Evolutionary conservation across 2,888 invertebrate genomes (phyloP), one percentile per base, ranked within the genome.

Genomic region (Agrilus biguttatus): DNA sequence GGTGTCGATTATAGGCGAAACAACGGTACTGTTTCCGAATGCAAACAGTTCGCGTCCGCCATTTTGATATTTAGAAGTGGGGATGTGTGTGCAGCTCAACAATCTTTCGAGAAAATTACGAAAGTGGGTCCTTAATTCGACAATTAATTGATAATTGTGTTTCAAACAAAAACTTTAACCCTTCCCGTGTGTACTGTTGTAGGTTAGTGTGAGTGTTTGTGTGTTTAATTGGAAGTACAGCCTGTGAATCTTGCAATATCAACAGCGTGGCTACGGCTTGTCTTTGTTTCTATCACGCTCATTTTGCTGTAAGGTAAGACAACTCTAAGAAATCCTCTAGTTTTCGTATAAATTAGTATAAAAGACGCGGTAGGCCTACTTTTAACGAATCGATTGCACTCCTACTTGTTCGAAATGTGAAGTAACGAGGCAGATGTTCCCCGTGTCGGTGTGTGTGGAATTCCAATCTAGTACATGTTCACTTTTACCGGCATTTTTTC

Each of bases 221-320:
- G 63, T 61, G 56, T 59, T 57, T 57, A 57, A 51, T 50, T 52
- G 53, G 53, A 53, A 58, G 59, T 59, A 58, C 57, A 60, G 55
- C 55, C 54, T 51, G 57, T 55, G 56, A 55, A 53, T 60, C 55
- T 58, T 58, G 57, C 56, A 59, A 58, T 55, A 28, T 55, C 58
- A 65, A 55, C 66, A 67, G 66, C 67, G 67, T 67, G 66, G 67
- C 66, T 65, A 51, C 58, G 55, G 65, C 63, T 63, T 64, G 62
- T 62, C 66, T 67, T 66, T 66, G 65, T 66, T 66, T 64, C 66
- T 63, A 59, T 59, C 60, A 59, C 54, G 49, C 28, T 28, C 53
- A 52, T 55, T 58, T 58, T 55, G 53, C 59, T 53, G 48, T 56
- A 62, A 65, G 65, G 66, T 66, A 61, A 65, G 66, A 54, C 45